Base-by-base conservation (phyloP, 2,888 invertebrate species). In the Ellobium chinense region DNA sequence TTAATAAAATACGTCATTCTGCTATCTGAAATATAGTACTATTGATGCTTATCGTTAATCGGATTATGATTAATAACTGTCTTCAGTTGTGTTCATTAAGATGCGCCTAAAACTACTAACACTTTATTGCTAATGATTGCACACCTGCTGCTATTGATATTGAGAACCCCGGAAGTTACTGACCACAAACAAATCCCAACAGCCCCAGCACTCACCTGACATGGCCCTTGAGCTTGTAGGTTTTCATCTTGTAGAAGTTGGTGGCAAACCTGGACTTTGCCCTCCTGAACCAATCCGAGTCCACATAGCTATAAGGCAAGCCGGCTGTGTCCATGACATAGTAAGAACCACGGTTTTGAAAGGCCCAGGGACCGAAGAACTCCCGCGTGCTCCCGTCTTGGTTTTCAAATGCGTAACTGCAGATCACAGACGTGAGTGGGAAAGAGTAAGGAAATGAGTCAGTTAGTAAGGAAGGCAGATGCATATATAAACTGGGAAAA, bases 231-330 rank as follows among this genome's bases (percentile, higher is more conserved):
- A 83, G 63, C 66, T 84, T 86, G 76, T 84, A 88, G 85, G 96
- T 96, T 92, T 97, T 97, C 65, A 98, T 94, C 9, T 81, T 82
- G 4, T 74, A 95, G 88, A 96, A 97, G 93, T 97, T 97, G 0
- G 97, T 96, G 0, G 96, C 96, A 97, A 98, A 98, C 69, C 97
- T 95, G 91, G 97, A 96, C 91, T 97, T 97, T 60, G 97, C 93
- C 88, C 95, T 95, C 92, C 96, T 95, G 94, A 96, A 98, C 95
- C 96, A 97, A 12, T 95, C 95, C 87, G 96, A 95, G 89, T 96
- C 96, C 0, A 96, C 95, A 92, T 98, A 98, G 0, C 96, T 94
- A 87, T 72, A 74, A 1, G 46, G 2, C 2, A 84, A 66, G 0
- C 89, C 88, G 0, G 89, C 88, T 14, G 80, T 73, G 82, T 89